Evolutionary conservation across 2,113 vertebrate species (phyloP).

Genomic region (Mesembrinibis cayennensis): DNA sequence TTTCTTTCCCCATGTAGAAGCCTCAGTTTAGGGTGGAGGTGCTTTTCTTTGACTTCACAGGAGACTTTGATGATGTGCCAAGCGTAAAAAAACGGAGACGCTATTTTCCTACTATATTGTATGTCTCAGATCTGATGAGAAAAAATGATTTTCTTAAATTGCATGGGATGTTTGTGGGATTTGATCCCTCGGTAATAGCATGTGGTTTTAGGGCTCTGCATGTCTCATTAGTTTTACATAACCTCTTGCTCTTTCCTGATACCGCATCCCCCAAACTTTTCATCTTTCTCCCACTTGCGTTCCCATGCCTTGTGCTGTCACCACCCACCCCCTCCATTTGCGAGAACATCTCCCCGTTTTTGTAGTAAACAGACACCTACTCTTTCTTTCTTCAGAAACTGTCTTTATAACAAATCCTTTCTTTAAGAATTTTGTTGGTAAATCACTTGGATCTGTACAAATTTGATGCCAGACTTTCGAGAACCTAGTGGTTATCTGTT

Average conservation of each 20-base stretch:
- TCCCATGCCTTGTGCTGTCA: neutral
- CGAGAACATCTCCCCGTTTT: neutral
- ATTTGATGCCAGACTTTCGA: neutral
- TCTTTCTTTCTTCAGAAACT: neutral
- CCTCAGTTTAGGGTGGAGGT: constrained; percentile 32
- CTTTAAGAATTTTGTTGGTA: neutral
- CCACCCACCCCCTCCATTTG: neutral
- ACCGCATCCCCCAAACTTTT: constrained; percentile 3
- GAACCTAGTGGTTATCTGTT: constrained; percentile 30
- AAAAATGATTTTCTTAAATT: constrained; percentile 47
- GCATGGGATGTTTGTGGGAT: constrained; percentile 24
- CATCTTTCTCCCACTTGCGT: neutral
- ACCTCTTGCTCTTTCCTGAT: constrained; percentile 33
- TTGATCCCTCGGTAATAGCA: constrained; percentile 34
- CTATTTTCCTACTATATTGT: constrained; percentile 23
- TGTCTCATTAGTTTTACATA: constrained; percentile 54
- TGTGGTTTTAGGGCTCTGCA: constrained; percentile 48
- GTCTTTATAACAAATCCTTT: neutral
- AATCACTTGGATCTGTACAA: neutral
- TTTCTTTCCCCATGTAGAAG: neutral
- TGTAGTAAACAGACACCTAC: neutral
- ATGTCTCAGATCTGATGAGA: constrained; percentile 39
- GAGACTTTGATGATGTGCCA: constrained; percentile 49
- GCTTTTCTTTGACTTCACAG: constrained; percentile 31
- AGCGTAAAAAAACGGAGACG: neutral